phyloP scores from a whole-genome alignment of 2,113 vertebrate species.

The Pseudonaja textilis region DNA sequence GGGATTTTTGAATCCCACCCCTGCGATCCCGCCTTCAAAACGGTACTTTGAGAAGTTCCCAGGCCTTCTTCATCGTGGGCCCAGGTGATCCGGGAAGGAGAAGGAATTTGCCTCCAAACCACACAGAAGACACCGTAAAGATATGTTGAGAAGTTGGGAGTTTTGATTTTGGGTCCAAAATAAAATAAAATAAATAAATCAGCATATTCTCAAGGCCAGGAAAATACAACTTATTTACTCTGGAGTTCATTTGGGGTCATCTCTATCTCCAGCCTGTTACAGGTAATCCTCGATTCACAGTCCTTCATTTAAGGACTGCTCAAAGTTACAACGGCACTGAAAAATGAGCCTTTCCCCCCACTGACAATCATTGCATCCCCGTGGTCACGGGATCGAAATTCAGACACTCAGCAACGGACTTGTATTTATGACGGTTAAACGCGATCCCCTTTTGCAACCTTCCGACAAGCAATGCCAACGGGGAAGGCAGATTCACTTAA shows the following conservation, averaged over 20 bases:
- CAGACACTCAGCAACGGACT: not conserved
- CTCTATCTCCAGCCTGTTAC: not conserved
- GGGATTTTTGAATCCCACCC: too few species aligned
- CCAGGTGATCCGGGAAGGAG: not conserved
- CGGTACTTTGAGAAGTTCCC: not conserved
- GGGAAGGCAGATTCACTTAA: too few species aligned
- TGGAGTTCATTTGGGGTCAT: not conserved
- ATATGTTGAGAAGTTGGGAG: not conserved
- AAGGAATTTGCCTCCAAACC: accelerated
- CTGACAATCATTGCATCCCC: not conserved
- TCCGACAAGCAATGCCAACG: too few species aligned
- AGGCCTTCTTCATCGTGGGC: not conserved
- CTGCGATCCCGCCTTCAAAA: not conserved
- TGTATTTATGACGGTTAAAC: too few species aligned
- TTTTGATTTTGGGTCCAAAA: not conserved
- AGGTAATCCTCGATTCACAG: not conserved
- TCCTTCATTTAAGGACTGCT: not conserved
- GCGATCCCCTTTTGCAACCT: too few species aligned
- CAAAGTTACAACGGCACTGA: not conserved
- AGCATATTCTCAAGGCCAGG: not conserved
- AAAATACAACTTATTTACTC: not conserved
- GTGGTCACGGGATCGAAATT: not conserved
- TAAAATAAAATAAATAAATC: too few species aligned
- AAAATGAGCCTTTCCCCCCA: not conserved
- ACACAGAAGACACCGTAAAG: accelerated